phyloP scores from a whole-genome alignment of 2,113 vertebrate species.

The Heterotilapia buettikoferi region DNA sequence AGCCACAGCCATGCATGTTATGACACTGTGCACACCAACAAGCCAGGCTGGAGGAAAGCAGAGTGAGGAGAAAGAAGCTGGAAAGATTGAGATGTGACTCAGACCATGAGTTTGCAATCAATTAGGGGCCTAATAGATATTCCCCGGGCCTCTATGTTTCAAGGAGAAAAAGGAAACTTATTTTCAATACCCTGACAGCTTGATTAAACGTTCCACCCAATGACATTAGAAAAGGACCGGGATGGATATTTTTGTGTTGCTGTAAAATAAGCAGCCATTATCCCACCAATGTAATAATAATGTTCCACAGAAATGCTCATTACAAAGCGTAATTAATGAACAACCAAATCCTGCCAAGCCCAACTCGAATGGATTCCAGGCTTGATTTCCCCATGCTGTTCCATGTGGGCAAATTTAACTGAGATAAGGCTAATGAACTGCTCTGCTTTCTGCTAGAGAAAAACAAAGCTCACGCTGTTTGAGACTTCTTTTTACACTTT shows the following conservation, averaged over 20 bases:
- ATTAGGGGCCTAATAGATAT: slow-evolving; percentile 52
- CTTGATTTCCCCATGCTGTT: slow-evolving; percentile 55
- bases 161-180: slow-evolving; percentile 33
- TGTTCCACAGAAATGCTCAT: slow-evolving; percentile 61
- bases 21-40: slow-evolving; percentile 16
- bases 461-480: not conserved
- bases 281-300: slow-evolving; percentile 60
- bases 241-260: slow-evolving; percentile 31
- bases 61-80: not conserved
- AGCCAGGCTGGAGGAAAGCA: not conserved
- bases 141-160: slow-evolving; percentile 33
- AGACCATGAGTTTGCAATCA: slow-evolving; percentile 48
- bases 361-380: slow-evolving; percentile 37
- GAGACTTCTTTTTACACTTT: slow-evolving; percentile 7
- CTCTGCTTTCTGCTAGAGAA: slow-evolving; percentile 7
- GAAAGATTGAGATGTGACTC: slow-evolving; percentile 44
- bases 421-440: slow-evolving; percentile 57
- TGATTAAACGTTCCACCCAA: slow-evolving; percentile 29
- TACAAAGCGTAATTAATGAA: slow-evolving; percentile 69
- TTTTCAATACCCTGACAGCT: slow-evolving; percentile 32
- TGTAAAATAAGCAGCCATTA: slow-evolving; percentile 59
- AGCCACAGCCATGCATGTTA: not conserved
- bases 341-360: slow-evolving; percentile 58
- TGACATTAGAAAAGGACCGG: slow-evolving; percentile 21
- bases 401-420: slow-evolving; percentile 47